phyloP scores from a whole-genome alignment of 2,797 vertebrate genomes.

The Anabas testudineus region DNA sequence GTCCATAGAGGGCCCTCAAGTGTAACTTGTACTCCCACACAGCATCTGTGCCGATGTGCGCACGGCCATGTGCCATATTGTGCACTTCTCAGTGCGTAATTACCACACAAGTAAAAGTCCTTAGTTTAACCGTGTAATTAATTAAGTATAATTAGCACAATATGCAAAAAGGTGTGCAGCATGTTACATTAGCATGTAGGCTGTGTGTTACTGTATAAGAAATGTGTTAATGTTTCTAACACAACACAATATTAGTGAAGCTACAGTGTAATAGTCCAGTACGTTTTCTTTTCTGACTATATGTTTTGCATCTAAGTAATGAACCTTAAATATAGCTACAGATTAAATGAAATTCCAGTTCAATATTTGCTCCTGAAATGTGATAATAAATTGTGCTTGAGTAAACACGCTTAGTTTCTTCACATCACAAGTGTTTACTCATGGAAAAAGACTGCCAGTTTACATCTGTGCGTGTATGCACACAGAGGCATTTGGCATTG shows the following conservation, averaged over 20 bases:
- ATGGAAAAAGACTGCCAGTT: not conserved
- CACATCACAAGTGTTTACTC: not conserved
- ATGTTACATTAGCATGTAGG: too few relatives aligned
- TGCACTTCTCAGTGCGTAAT: not conserved
- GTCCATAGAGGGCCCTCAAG: conserved; percentile 48
- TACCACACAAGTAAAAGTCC: not conserved
- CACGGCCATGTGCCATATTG: not conserved
- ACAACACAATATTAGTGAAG: too few relatives aligned
- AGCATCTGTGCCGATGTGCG: not conserved
- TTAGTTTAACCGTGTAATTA: not conserved
- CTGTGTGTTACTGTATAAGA: too few relatives aligned
- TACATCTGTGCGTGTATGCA: not conserved
- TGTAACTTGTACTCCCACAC: not conserved
- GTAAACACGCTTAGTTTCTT: not conserved
- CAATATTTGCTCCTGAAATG: not conserved
- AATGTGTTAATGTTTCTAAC: too few relatives aligned
- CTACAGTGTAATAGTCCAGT: too few relatives aligned
- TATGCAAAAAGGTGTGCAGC: too few relatives aligned
- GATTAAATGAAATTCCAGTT: too few relatives aligned
- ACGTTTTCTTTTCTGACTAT: too few relatives aligned
- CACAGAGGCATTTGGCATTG: not conserved
- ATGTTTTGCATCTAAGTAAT: too few relatives aligned
- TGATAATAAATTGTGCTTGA: not conserved
- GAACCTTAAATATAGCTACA: too few relatives aligned
- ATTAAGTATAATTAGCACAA: too few relatives aligned